These are phyloP conservation scores for Rhinogobio ventralis DNA, from an alignment of 2,797 vertebrate species.

Conservation along the genomic window DNA sequence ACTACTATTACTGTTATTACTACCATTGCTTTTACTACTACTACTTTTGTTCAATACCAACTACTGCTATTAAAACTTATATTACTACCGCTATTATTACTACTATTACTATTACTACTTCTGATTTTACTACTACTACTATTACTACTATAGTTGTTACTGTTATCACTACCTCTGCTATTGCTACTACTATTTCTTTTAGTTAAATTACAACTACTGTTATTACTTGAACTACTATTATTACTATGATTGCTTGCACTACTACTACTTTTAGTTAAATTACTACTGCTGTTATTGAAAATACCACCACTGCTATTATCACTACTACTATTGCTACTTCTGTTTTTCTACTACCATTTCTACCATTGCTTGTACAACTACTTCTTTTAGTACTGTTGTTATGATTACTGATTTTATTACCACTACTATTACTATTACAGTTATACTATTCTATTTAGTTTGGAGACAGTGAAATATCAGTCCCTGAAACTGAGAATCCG, in stretches of 20 bases:
- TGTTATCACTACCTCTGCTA: too few species aligned
- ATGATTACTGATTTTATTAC: neutral
- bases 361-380: neutral
- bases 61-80: too few species aligned
- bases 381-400: neutral
- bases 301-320: neutral
- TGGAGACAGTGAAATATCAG: conserved; percentile 16
- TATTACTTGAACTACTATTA: neutral
- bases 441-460: neutral
- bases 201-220: neutral
- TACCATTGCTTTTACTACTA: neutral
- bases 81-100: too few species aligned
- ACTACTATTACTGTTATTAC: neutral
- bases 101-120: too few species aligned
- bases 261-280: neutral
- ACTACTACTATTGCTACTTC: neutral
- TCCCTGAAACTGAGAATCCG: neutral
- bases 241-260: too few species aligned
- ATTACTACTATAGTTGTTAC: too few species aligned
- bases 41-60: neutral
- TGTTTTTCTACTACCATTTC: neutral
- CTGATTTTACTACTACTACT: too few species aligned
- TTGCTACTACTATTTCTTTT: neutral
- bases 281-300: neutral
- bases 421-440: neutral